Conservation (phyloP, 2,113 vertebrate species). For the Alethe castanea region DNA sequence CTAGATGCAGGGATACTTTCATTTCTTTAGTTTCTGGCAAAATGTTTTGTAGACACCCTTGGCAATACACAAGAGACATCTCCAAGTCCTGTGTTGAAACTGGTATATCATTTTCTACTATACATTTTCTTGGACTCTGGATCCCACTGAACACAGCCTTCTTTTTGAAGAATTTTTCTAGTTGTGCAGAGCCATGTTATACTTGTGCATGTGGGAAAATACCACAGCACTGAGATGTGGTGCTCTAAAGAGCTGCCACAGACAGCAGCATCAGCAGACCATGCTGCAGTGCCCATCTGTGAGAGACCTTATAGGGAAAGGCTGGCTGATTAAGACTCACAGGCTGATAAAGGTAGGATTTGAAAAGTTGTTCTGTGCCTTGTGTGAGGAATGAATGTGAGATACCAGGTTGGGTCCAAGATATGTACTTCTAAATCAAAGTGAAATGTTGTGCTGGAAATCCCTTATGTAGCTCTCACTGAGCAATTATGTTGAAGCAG, state of each 20-base stretch:
- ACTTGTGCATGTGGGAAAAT: background rate
- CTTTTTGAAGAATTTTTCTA: background rate
- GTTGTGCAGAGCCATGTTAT: background rate
- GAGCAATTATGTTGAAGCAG: background rate
- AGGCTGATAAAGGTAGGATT: background rate
- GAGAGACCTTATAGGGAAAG: background rate
- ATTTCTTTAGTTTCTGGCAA: background rate
- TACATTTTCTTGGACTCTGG: background rate
- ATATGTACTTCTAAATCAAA: background rate
- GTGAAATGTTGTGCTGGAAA: background rate
- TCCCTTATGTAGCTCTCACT: background rate
- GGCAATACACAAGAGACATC: background rate
- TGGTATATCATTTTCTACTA: background rate
- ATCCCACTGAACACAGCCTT: background rate
- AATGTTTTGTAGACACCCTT: background rate
- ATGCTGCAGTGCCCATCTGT: background rate
- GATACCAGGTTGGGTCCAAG: background rate
- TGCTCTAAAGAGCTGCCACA: background rate
- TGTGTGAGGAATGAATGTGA: background rate
- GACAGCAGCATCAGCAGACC: background rate
- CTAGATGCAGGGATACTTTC: background rate
- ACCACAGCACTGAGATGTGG: rapidly evolving
- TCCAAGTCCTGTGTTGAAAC: background rate
- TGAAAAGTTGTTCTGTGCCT: background rate
- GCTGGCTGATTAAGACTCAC: background rate